Conservation (phyloP, 2,113 vertebrate genomes). For the Glaucidium brasilianum region DNA sequence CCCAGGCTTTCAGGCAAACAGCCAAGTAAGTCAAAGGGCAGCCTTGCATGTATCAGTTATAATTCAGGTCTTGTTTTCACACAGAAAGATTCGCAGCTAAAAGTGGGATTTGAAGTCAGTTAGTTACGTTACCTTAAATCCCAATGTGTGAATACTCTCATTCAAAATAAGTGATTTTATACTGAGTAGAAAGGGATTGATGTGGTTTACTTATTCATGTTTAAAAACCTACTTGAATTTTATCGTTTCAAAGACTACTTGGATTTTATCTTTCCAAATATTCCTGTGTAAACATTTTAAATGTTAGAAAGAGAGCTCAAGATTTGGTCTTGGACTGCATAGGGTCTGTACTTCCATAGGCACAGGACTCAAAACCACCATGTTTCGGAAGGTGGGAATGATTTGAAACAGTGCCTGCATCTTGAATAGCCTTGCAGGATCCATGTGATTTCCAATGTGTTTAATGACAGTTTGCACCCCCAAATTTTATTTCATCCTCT, state of each 20-base stretch:
- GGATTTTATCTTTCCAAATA: background rate
- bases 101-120: background rate
- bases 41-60: background rate
- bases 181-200: background rate
- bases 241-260: background rate
- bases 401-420: background rate
- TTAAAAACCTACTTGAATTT: background rate
- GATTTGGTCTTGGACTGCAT: background rate
- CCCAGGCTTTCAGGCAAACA: background rate
- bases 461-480: background rate
- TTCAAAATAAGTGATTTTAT: background rate
- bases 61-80: background rate
- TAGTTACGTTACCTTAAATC: background rate
- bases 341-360: background rate
- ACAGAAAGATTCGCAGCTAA: background rate
- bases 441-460: background rate
- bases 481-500: background rate
- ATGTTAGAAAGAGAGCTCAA: background rate
- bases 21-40: background rate
- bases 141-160: background rate
- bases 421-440: background rate
- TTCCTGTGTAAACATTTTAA: background rate
- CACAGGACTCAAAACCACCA: background rate
- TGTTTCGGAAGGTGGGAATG: background rate
- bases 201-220: background rate